Base-by-base conservation (phyloP, 2,888 invertebrate species). In the Glyphotaelius pellucidus region DNA sequence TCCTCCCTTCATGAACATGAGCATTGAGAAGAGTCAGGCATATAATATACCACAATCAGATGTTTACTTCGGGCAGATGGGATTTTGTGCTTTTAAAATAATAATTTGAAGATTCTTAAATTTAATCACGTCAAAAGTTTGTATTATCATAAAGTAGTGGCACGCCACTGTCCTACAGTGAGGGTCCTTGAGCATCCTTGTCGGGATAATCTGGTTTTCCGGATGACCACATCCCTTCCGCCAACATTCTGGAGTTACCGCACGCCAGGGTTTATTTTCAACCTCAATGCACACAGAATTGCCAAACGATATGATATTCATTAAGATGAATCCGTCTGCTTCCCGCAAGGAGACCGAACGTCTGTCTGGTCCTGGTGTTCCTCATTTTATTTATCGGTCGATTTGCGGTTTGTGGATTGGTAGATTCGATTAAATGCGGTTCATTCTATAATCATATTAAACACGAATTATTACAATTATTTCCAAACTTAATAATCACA, bases 251-350 rank as follows among this genome's bases (percentile, higher is more conserved):
- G 83, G 80, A 90, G 84, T 91, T 15, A 52, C 85, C 90, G 81
- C 91, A 84, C 90, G 84, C 84, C 91, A 47, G 67, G 92, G 88
- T 92, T 93, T 93, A 92, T 92, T 92, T 93, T 93, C 93, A 93
- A 93, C 92, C 92, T 85, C 83, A 90, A 91, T 91, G 92, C 87
- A 83, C 91, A 90, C 91, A 87, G 92, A 93, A 93, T 94, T 93
- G 93, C 92, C 87, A 92, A 92, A 93, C 93, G 91, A 93, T 93
- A 94, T 94, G 92, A 93, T 93, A 93, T 93, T 93, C 93, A 93
- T 92, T 93, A 93, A 92, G 86, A 86, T 86, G 86, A 86, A 42
- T 86, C 38, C 42, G 86, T 38, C 47, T 47, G 38, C 30, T 83
- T 15, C 3, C 25, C 32, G 83, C 38, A 35, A 67, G 25, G 67